Base-by-base conservation (phyloP, 2,888 invertebrate genomes). In the Octodonta nipae region DNA sequence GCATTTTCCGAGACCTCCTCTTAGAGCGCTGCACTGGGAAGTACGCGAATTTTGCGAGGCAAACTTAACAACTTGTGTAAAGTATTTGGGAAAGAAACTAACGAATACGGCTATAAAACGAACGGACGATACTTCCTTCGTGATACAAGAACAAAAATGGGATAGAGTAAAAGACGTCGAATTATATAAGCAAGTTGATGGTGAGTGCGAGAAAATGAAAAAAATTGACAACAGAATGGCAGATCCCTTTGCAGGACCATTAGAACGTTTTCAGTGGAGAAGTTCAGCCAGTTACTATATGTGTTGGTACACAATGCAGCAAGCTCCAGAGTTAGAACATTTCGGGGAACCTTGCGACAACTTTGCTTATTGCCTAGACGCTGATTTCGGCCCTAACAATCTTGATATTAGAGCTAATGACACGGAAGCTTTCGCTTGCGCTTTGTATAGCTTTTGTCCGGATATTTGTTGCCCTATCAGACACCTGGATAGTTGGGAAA, bases 291-390 rank as follows among this genome's bases (percentile, higher is more conserved):
- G 71, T 43, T 77, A 75, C 54, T 77, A 66, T 55, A 73, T 78
- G 73, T 77, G 77, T 46, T 73, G 71, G 71, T 76, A 68, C 49
- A 71, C 75, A 10, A 71, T 75, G 69, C 56, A 65, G 28, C 65
- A 65, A 37, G 60, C 51, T 11, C 62, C 67, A 3, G 63, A 64
- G 30, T 52, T 77, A 37, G 58, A 63, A 8, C 61, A 64, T 50
- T 57, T 77, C 24, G 64, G 64, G 1, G 74, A 73, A 44, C n/a
- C 8, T 12, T 78, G 77, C 47, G 74, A 75, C 48, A 74, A 76
- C 55, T 70, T 66, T 43, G 74, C 74, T 1, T 59, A 64, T 46
- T 76, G 75, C 45, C 54, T 70, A 35, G 65, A 70, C 45, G 39
- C 52, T 7, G 45, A 47, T 16, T 57, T 54, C 35, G 64, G 66